Evolutionary conservation across 2,113 vertebrate genomes (phyloP).

Genomic region (Pygoscelis adeliae): DNA sequence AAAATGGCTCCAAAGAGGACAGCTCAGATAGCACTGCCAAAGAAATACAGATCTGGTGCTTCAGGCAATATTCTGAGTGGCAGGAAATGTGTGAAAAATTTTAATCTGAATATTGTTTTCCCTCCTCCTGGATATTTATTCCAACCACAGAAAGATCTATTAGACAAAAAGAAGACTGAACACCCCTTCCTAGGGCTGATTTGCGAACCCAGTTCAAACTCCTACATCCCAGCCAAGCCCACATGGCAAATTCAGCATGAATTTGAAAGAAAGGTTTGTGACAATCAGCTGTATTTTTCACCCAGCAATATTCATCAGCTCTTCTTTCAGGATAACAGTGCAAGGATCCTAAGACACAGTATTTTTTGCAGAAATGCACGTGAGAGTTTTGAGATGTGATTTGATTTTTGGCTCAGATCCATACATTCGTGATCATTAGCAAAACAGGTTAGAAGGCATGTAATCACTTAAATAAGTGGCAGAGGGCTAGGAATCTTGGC

Average conservation of each 20-base stretch:
- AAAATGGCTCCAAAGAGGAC: background rate
- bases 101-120: background rate
- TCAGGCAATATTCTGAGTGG: background rate
- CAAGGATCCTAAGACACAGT: background rate
- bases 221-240: background rate
- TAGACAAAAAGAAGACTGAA: background rate
- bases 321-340: background rate
- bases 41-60: background rate
- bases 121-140: background rate
- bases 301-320: background rate
- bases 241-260: background rate
- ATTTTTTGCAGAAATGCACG: background rate
- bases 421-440: conserved; percentile 14
- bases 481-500: conserved; percentile 58
- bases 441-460: conserved; percentile 14
- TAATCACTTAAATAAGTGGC: background rate
- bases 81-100: background rate
- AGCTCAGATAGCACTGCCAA: background rate
- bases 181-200: background rate
- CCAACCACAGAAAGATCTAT: background rate
- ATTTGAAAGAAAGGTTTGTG: background rate
- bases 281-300: background rate
- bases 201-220: background rate
- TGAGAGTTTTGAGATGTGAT: background rate
- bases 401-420: conserved; percentile 18